A percentile compares a stretch with the other conserved stretches of the same genome.
phyloP scores from a whole-genome alignment of 2,888 invertebrate genomes.

The Ametastegia equiseti region DNA sequence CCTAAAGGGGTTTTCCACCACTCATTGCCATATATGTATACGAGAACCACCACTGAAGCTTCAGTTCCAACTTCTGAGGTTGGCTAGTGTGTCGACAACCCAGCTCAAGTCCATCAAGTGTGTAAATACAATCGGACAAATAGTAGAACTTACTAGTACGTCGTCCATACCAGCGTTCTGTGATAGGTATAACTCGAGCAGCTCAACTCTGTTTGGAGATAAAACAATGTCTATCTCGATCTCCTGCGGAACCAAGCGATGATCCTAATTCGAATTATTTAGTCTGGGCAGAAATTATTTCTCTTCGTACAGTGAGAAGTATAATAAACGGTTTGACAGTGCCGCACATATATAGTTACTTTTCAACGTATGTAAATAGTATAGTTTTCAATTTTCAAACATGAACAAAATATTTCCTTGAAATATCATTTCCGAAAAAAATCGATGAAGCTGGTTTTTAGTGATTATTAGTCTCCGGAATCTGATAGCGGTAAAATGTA shows the following conservation, averaged over 20 bases:
- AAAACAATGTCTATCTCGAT: background rate
- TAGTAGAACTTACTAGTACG: background rate
- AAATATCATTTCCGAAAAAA: no score
- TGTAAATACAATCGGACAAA: conserved; percentile 37
- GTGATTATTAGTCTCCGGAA: no score
- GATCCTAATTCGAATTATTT: background rate
- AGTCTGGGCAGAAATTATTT: background rate
- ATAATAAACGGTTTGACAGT: no score
- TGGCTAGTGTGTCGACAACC: background rate
- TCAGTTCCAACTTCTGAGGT: conserved; percentile 24
- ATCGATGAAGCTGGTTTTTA: no score
- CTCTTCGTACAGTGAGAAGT: no score
- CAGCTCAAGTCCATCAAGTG: conserved; percentile 32
- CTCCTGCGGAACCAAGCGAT: background rate
- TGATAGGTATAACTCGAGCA: background rate
- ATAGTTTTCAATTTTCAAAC: no score
- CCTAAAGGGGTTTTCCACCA: background rate
- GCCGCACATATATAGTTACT: no score
- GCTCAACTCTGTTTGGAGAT: conserved; percentile 6
- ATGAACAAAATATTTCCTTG: no score
- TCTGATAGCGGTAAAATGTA: no score
- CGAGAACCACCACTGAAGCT: conserved; percentile 10
- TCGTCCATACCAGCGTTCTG: background rate
- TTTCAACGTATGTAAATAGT: no score
- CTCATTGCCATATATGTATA: background rate